These are phyloP conservation scores for Pammene fasciana DNA, from an alignment of 2,888 invertebrate genomes.

Conservation along the genomic window DNA sequence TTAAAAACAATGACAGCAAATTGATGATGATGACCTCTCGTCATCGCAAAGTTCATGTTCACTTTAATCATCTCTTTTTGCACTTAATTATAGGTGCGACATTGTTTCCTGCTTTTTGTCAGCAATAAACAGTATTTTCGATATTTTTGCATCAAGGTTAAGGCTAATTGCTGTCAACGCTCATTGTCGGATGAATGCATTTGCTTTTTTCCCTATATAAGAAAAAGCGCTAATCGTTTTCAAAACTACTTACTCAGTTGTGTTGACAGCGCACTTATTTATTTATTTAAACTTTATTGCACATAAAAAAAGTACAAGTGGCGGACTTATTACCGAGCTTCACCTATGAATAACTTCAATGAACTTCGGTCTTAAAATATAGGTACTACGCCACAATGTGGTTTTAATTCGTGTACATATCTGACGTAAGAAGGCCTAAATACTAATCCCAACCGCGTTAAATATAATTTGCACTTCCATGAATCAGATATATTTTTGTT, in stretches of 20 bases:
- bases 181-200: conserved; percentile 16
- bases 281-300: too few species aligned
- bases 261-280: neutral
- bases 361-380: too few species aligned
- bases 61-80: conserved; percentile 9
- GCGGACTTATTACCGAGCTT: too few species aligned
- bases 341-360: too few species aligned
- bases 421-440: too few species aligned
- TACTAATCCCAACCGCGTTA: too few species aligned
- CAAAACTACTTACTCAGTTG: neutral
- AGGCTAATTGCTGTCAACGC: conserved; percentile 19
- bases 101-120: conserved; percentile 8
- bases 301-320: too few species aligned
- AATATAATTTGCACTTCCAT: too few species aligned
- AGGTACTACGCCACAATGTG: too few species aligned
- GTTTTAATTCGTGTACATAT: too few species aligned
- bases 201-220: conserved; percentile 7
- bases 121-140: conserved; percentile 6
- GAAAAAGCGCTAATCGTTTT: neutral
- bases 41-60: conserved; percentile 16
- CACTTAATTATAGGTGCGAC: conserved; percentile 21
- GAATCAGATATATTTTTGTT: too few species aligned
- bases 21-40: conserved; percentile 3
- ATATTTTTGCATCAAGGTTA: conserved; percentile 14
- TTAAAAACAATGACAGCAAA: conserved; percentile 18